A percentile compares a stretch with the other conserved stretches of the same genome.
phyloP scores from a whole-genome alignment of 2,888 invertebrate genomes.

The Antheraea assamensis region DNA sequence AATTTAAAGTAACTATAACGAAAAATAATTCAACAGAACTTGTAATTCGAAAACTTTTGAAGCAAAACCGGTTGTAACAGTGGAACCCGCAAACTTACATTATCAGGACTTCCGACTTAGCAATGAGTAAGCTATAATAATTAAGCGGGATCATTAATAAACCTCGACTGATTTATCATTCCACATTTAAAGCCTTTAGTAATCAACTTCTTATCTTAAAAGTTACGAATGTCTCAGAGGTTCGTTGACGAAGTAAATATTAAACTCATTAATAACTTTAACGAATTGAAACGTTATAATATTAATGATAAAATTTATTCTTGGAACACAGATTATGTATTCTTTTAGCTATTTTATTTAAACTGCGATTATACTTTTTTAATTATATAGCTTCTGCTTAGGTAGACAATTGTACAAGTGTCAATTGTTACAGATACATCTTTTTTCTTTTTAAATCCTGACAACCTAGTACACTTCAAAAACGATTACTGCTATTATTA shows the following conservation, averaged over 20 bases:
- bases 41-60: not conserved
- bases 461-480: too few species aligned
- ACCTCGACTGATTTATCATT: not conserved
- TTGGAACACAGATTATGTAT: too few species aligned
- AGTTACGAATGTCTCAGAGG: not conserved
- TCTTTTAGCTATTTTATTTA: too few species aligned
- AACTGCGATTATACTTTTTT: too few species aligned
- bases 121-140: conserved; percentile 5
- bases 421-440: too few species aligned
- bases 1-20: too few species aligned
- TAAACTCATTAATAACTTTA: not conserved
- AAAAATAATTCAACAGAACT: too few species aligned
- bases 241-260: not conserved
- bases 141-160: conserved; percentile 4
- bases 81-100: not conserved
- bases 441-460: too few species aligned
- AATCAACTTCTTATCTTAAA: conserved; percentile 8
- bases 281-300: not conserved
- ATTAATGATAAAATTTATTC: not conserved
- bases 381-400: too few species aligned
- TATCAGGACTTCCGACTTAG: not conserved
- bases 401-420: too few species aligned
- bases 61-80: not conserved
- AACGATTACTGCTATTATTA: too few species aligned
- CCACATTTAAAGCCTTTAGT: not conserved